Evolutionary conservation across 2,113 vertebrate genomes (phyloP).

Genomic region (Zingel zingel): DNA sequence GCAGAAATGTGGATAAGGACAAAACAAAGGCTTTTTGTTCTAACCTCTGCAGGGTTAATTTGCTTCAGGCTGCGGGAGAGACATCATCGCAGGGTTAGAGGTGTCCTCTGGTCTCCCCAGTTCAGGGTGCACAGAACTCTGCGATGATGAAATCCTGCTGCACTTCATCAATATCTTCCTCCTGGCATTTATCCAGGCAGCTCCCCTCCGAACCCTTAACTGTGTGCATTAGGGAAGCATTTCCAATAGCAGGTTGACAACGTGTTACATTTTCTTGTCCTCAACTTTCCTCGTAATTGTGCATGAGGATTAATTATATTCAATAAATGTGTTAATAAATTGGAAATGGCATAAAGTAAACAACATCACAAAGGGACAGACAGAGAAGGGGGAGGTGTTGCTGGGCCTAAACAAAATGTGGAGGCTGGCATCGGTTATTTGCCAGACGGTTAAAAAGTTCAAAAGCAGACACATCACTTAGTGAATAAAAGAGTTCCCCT

Average conservation of each 20-base stretch:
- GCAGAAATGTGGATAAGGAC: constrained; percentile 8
- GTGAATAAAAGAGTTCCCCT: constrained; percentile 8
- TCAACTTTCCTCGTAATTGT: background rate
- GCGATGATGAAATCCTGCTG: constrained; percentile 37
- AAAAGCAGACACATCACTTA: constrained; percentile 31
- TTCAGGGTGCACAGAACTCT: constrained; percentile 34
- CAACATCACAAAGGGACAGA: constrained; percentile 13
- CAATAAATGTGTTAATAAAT: constrained; percentile 24
- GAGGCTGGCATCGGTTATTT: constrained; percentile 1
- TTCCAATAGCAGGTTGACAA: background rate
- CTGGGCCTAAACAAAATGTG: background rate
- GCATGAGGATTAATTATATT: constrained; percentile 7
- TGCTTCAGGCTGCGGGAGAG: constrained; percentile 34
- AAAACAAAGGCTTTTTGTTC: constrained; percentile 11
- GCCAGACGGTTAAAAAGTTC: constrained; percentile 31
- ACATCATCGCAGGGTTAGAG: constrained; percentile 20
- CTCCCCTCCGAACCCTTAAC: background rate
- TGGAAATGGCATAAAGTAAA: constrained; percentile 35
- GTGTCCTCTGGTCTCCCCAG: constrained; percentile 12
- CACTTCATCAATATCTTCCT: background rate
- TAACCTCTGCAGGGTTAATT: constrained; percentile 42
- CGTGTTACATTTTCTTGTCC: background rate
- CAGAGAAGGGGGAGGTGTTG: background rate
- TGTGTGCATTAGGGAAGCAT: background rate
- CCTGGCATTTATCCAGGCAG: background rate